phyloP scores from a whole-genome alignment of 2,797 vertebrate species.

The Phataginus tricuspis region DNA sequence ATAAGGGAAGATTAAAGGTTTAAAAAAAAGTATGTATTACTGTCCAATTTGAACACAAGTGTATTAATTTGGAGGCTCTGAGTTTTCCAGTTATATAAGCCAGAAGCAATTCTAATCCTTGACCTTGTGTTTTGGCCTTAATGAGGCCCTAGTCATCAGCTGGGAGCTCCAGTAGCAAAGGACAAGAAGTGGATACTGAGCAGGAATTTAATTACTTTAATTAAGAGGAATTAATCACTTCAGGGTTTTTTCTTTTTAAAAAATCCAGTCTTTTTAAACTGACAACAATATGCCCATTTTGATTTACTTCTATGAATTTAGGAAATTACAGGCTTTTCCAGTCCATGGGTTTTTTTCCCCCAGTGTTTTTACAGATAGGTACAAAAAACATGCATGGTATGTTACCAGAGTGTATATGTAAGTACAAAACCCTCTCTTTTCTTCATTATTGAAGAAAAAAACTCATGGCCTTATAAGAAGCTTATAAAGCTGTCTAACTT shows the following conservation, averaged over 20 bases:
- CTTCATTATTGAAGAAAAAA: neutral
- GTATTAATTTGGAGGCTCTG: constrained; percentile 58
- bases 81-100: constrained; percentile 33
- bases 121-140: constrained; percentile 44
- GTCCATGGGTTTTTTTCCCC: neutral
- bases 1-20: neutral
- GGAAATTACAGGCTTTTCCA: neutral
- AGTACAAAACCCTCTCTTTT: neutral
- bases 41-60: constrained; percentile 44
- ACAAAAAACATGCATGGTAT: neutral
- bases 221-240: neutral
- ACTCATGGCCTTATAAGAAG: neutral
- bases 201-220: constrained; percentile 33
- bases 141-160: constrained; percentile 56
- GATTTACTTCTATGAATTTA: neutral
- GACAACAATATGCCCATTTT: neutral
- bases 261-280: neutral
- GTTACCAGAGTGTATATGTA: neutral
- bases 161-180: neutral
- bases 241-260: neutral
- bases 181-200: neutral
- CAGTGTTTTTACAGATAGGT: neutral
- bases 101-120: constrained; percentile 27
- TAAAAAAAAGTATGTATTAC: neutral
- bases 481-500: constrained; percentile 36